These are phyloP conservation scores for Zaprionus lachaisei DNA, from an alignment of 1,140 invertebrate species.

Conservation along the genomic window DNA sequence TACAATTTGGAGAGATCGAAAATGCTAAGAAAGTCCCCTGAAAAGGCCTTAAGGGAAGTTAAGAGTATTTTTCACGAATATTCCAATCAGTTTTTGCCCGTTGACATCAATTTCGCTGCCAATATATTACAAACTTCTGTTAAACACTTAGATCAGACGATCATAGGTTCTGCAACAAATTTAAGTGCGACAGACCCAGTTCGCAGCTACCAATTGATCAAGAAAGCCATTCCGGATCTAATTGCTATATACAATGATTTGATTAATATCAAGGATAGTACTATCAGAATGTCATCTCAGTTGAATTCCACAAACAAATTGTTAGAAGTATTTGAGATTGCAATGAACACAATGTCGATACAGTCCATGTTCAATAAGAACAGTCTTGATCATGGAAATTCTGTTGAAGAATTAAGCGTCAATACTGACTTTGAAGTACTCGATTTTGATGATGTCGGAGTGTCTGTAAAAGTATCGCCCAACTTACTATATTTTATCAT, in stretches of 20 bases:
- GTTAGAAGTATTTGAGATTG: constrained; percentile 85
- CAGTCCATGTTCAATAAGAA: constrained; percentile 12
- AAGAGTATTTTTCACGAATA: constrained; percentile 54
- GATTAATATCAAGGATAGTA: constrained; percentile 84
- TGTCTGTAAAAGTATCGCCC: constrained; percentile 73
- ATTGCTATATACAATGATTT: constrained; percentile 85
- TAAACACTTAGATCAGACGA: constrained; percentile 15
- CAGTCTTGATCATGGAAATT: neutral
- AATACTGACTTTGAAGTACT: constrained; percentile 41
- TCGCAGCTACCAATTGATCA: constrained; percentile 13
- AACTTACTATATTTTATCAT: constrained; percentile 85
- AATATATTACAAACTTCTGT: constrained; percentile 74
- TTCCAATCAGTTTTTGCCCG: constrained; percentile 82
- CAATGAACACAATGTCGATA: constrained; percentile 63
- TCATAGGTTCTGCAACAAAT: neutral
- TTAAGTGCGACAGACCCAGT: neutral
- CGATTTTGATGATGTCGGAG: constrained; percentile 63
- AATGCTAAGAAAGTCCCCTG: constrained; percentile 27
- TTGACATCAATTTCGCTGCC: constrained; percentile 85
- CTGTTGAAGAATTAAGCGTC: neutral
- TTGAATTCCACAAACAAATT: constrained; percentile 86
- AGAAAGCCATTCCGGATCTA: constrained; percentile 78
- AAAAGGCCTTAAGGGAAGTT: constrained; percentile 37
- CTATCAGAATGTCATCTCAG: constrained; percentile 84
- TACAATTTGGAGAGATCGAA: constrained; percentile 44